Evolutionary conservation across 2,888 invertebrate genomes (phyloP).

Genomic region (Saturnia pavonia): DNA sequence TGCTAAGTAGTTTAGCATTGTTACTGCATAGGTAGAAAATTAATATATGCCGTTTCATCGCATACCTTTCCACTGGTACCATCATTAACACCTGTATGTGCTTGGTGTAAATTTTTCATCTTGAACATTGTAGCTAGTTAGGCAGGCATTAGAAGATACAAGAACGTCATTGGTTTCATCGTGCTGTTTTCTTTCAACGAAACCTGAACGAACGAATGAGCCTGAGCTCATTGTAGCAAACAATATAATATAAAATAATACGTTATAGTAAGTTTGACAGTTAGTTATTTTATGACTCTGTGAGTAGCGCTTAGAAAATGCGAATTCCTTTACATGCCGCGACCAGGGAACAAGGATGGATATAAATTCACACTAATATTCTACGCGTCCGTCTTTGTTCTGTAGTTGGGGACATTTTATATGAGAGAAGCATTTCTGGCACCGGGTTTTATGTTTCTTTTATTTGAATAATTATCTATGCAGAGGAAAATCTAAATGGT

Average conservation of each 20-base stretch:
- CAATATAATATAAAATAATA: neutral
- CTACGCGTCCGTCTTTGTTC: constrained; percentile 52
- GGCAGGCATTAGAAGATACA: too few relatives aligned
- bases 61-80: too few relatives aligned
- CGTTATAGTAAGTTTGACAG: neutral
- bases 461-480: constrained; percentile 16
- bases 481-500: constrained; percentile 15
- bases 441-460: constrained; percentile 14
- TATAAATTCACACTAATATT: constrained; percentile 58
- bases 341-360: constrained; percentile 51
- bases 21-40: too few relatives aligned
- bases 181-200: too few relatives aligned
- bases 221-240: neutral
- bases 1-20: too few relatives aligned
- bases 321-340: constrained; percentile 44
- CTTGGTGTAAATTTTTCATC: too few relatives aligned
- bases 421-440: neutral
- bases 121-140: too few relatives aligned
- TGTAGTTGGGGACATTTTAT: constrained; percentile 26
- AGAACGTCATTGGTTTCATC: too few relatives aligned
- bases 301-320: constrained; percentile 35
- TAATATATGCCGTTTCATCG: too few relatives aligned
- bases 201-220: too few relatives aligned
- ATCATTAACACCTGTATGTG: too few relatives aligned
- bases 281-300: constrained; percentile 12